phyloP scores from a whole-genome alignment of 35 echinoderm and acorn worm species.

The Patiria miniata region DNA sequence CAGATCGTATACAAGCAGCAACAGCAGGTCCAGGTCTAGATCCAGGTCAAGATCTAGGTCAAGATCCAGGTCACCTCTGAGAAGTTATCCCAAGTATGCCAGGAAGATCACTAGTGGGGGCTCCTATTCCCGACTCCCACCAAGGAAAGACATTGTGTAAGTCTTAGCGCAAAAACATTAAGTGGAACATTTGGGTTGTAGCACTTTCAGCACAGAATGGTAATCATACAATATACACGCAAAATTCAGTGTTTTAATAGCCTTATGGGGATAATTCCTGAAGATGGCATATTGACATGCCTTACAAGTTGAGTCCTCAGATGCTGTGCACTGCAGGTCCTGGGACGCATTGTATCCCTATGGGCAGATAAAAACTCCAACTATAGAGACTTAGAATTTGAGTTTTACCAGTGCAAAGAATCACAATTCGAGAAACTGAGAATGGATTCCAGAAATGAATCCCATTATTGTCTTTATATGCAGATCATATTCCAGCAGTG shows the following conservation, averaged over 20 bases:
- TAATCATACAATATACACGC: too few species aligned
- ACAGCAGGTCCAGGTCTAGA: too few species aligned
- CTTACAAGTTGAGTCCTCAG: too few species aligned
- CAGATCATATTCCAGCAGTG: slow-evolving; percentile 11
- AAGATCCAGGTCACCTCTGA: background rate
- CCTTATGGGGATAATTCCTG: too few species aligned
- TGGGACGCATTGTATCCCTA: too few species aligned
- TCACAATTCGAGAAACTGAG: background rate
- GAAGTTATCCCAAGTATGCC: background rate
- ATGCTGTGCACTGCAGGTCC: too few species aligned
- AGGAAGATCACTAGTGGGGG: background rate
- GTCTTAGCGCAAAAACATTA: too few species aligned
- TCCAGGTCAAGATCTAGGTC: slow-evolving; percentile 3
- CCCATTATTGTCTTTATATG: background rate
- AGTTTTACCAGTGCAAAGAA: background rate
- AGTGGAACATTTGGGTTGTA: too few species aligned
- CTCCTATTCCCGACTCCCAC: background rate
- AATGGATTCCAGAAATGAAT: background rate
- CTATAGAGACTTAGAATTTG: background rate
- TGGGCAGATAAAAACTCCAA: background rate
- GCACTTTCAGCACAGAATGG: too few species aligned
- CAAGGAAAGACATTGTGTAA: too few species aligned
- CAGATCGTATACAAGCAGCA: slow-evolving; percentile 12
- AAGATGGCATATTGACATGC: too few species aligned
- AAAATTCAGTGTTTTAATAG: too few species aligned